A percentile compares a stretch with the other conserved stretches of the same genome.
These are phyloP conservation scores for Lasioglossum baleicum DNA, from an alignment of 1,140 invertebrate genomes.

Conservation along the genomic window DNA sequence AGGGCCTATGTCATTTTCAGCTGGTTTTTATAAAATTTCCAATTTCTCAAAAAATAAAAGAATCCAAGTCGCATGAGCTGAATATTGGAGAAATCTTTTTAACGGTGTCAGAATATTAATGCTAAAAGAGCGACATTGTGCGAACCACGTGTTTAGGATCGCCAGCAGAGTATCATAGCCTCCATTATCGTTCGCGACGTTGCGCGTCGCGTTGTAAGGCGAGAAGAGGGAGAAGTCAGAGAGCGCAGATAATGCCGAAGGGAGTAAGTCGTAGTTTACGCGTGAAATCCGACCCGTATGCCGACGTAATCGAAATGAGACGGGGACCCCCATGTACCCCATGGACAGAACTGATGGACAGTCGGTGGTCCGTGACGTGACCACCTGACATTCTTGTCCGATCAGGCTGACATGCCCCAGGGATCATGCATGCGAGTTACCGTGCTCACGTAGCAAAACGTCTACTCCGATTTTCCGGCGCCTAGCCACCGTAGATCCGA, in stretches of 20 bases:
- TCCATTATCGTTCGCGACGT: conserved; percentile 48
- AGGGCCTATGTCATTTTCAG: too few species aligned
- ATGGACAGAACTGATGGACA: conserved; percentile 75
- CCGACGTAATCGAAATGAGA: conserved; percentile 60
- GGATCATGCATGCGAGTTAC: conserved; percentile 72
- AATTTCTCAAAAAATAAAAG: too few species aligned
- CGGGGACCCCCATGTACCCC: conserved; percentile 55
- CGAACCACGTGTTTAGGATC: conserved; percentile 5
- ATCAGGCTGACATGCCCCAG: conserved; percentile 73
- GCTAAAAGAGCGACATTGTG: too few species aligned
- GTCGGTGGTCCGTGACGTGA: conserved; percentile 72
- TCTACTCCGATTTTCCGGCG: conserved; percentile 58
- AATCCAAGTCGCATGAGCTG: too few species aligned
- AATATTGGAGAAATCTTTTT: too few species aligned
- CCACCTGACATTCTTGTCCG: conserved; percentile 75
- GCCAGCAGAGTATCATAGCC: conserved; percentile 22
- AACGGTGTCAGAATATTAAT: too few species aligned
- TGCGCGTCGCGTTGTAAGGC: conserved; percentile 40
- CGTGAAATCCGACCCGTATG: conserved; percentile 57
- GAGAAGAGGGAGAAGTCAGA: not conserved
- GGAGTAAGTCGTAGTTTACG: conserved; percentile 60
- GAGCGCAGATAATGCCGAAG: conserved; percentile 46
- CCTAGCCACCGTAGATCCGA: conserved; percentile 10
- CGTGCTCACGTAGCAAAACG: conserved; percentile 72
- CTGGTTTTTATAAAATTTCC: too few species aligned